A percentile compares a stretch with the other conserved stretches of the same genome.
Conservation (phyloP, 2,113 vertebrate genomes). For the Apteryx mantelli region DNA sequence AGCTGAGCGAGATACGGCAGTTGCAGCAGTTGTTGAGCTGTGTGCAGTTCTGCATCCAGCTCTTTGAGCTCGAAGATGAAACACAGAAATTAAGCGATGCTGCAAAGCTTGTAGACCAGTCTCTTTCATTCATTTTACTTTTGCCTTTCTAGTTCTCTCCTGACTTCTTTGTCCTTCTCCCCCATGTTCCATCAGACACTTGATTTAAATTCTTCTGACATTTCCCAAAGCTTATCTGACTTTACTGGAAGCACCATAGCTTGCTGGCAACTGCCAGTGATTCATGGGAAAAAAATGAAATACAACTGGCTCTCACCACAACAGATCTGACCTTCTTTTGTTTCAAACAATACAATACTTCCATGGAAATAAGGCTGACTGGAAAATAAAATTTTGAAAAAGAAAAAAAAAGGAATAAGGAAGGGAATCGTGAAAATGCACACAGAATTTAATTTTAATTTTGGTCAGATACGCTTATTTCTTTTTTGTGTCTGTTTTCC, state of each 20-base stretch:
- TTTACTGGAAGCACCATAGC: background rate
- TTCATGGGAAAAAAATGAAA: background rate
- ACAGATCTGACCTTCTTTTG: background rate
- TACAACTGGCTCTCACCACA: accelerated
- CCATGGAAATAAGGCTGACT: background rate
- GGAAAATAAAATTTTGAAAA: background rate
- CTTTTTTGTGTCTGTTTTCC: background rate
- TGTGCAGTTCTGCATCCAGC: background rate
- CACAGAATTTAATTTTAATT: background rate
- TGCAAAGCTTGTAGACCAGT: background rate
- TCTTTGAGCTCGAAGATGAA: background rate
- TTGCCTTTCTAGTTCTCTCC: background rate
- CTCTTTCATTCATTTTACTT: background rate
- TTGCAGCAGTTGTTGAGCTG: background rate
- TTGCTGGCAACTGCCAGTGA: background rate
- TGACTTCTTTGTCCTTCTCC: background rate
- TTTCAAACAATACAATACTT: background rate
- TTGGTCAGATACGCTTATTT: background rate
- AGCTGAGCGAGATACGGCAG: background rate
- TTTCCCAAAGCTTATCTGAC: background rate
- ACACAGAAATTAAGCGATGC: background rate
- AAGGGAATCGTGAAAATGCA: background rate
- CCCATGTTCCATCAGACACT: background rate
- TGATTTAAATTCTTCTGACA: background rate
- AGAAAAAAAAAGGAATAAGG: background rate